phyloP scores from a whole-genome alignment of 2,797 vertebrate genomes.

The Sternarchorhynchus goeldii region DNA sequence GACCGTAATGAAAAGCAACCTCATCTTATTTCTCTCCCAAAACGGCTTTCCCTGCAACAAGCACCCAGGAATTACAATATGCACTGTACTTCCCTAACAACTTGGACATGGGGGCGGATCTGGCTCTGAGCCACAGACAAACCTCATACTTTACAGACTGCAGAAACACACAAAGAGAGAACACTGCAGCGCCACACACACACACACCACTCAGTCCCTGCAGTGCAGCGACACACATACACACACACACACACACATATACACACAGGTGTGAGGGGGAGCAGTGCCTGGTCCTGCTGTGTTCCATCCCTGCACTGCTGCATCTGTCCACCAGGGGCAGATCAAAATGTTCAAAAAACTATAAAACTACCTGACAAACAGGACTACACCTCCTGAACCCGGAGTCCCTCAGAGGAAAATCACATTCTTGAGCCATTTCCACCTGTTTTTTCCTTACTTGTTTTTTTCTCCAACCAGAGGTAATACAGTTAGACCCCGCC shows the following conservation, averaged over 20 bases:
- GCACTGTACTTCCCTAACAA: constrained; percentile 69
- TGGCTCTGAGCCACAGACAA: constrained; percentile 60
- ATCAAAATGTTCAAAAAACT: neutral
- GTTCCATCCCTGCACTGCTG: too few species aligned
- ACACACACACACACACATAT: constrained; percentile 10
- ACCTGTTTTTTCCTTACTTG: too few species aligned
- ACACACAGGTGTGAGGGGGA: neutral
- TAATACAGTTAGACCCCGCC: constrained; percentile 44
- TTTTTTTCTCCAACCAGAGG: constrained; percentile 5
- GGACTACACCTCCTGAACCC: neutral
- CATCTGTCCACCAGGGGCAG: neutral
- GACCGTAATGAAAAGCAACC: constrained; percentile 63
- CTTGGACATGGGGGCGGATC: constrained; percentile 58
- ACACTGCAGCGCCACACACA: constrained; percentile 6
- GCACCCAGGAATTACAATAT: constrained; percentile 68
- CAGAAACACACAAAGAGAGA: constrained; percentile 29
- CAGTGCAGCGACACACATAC: neutral
- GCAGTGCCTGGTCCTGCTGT: too few species aligned
- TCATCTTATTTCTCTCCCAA: constrained; percentile 67
- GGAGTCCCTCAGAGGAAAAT: neutral
- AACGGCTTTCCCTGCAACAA: constrained; percentile 69
- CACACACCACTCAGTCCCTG: neutral
- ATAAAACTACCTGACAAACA: too few species aligned
- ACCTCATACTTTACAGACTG: constrained; percentile 66
- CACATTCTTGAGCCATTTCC: neutral